phyloP scores from a whole-genome alignment of 1,140 invertebrate species.

The Muscidifurax raptorellus region DNA sequence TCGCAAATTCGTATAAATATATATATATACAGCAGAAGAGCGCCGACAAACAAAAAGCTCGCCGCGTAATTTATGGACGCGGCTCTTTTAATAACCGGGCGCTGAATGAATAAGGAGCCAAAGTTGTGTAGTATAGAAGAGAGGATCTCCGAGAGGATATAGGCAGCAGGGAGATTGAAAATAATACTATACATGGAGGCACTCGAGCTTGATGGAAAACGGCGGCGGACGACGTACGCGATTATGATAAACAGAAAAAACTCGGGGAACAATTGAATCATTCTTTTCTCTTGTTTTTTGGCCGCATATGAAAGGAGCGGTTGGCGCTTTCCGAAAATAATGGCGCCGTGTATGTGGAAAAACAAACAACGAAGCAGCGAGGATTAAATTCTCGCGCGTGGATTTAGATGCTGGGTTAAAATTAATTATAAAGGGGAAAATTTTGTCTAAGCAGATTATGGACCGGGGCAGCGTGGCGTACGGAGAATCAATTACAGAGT shows the following conservation, averaged over 20 bases:
- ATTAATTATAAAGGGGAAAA: too few relatives aligned
- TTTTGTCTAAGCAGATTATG: too few relatives aligned
- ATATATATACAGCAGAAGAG: neutral
- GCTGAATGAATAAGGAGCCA: neutral
- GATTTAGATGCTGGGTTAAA: too few relatives aligned
- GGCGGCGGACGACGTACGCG: neutral
- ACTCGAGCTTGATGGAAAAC: neutral
- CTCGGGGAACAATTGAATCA: neutral
- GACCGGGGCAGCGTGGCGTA: too few relatives aligned
- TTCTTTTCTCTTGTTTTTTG: neutral
- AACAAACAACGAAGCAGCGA: too few relatives aligned
- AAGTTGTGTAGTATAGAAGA: neutral
- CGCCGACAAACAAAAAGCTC: conserved; percentile 28
- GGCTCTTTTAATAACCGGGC: conserved; percentile 43
- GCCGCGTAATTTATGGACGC: conserved; percentile 21
- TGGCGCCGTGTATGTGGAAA: too few relatives aligned
- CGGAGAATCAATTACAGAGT: conserved; percentile 7
- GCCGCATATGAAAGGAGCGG: too few relatives aligned
- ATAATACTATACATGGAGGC: neutral
- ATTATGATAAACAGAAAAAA: conserved; percentile 19
- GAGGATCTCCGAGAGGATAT: too few relatives aligned
- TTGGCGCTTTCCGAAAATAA: neutral
- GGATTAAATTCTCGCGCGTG: too few relatives aligned
- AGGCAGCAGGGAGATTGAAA: neutral
- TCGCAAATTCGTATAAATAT: neutral